Percentiles rank a stretch among this genome's conserved stretches.
Conservation (phyloP, 1,140 invertebrate species). For the Carposina sasakii region DNA sequence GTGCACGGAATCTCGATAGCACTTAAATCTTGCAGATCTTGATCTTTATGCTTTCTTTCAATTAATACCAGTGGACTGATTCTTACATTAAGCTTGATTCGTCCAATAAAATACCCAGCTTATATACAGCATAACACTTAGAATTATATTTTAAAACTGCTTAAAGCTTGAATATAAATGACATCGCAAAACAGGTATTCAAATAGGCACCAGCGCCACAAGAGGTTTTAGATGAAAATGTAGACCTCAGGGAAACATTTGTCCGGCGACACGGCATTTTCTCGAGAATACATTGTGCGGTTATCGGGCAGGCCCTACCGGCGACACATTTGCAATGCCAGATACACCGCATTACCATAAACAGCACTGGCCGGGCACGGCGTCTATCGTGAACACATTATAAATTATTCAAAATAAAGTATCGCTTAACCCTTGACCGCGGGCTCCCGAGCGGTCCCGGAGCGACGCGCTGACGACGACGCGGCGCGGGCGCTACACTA, state of each 20-base stretch:
- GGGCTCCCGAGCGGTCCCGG: slow-evolving; percentile 36
- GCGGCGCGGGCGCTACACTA: slow-evolving; percentile 14
- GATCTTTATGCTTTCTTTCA: too few relatives aligned
- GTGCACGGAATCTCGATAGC: too few relatives aligned
- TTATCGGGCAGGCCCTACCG: slow-evolving; percentile 54
- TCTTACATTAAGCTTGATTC: too few relatives aligned
- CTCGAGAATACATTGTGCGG: slow-evolving; percentile 45
- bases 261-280: slow-evolving; percentile 38
- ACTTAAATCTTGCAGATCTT: too few relatives aligned
- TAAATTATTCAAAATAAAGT: slow-evolving; percentile 73
- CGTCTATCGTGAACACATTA: slow-evolving; percentile 69
- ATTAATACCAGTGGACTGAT: too few relatives aligned
- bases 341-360: slow-evolving; percentile 71
- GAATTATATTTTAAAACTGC: too few relatives aligned
- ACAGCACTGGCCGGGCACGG: slow-evolving; percentile 66
- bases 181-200: too few relatives aligned
- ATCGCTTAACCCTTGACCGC: slow-evolving; percentile 70
- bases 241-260: slow-evolving; percentile 28
- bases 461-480: slow-evolving; percentile 33
- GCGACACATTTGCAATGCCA: slow-evolving; percentile 70
- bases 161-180: too few relatives aligned
- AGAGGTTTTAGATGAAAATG: slow-evolving; percentile 20
- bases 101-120: too few relatives aligned
- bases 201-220: too few relatives aligned
- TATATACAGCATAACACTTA: too few relatives aligned